phyloP scores from a whole-genome alignment of 2,797 vertebrate species.

The Pseudocheirus occidentalis region DNA sequence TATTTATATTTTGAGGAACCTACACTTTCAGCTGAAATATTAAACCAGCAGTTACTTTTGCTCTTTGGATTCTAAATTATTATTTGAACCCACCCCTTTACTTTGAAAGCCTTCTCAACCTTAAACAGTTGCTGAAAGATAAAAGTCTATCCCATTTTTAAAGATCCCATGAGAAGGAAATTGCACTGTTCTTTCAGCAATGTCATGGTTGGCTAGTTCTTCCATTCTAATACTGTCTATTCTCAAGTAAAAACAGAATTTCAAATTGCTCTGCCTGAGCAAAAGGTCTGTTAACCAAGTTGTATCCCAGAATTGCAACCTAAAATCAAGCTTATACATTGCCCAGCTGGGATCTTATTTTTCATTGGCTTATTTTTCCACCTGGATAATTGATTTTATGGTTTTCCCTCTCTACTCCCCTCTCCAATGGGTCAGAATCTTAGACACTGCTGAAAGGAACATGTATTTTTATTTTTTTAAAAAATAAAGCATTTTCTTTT shows the following conservation, averaged over 20 bases:
- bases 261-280: neutral
- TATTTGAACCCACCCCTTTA: neutral
- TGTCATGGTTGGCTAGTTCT: neutral
- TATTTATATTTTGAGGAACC: neutral
- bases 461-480: too few species aligned
- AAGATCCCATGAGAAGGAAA: neutral
- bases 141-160: neutral
- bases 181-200: neutral
- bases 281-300: neutral
- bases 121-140: neutral
- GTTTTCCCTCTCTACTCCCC: neutral
- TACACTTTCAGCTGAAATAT: neutral
- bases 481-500: neutral
- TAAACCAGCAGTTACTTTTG: neutral
- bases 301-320: neutral
- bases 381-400: neutral
- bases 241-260: neutral
- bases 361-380: neutral
- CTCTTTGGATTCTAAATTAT: neutral
- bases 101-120: neutral
- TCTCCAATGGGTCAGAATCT: neutral
- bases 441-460: neutral
- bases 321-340: neutral
- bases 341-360: neutral
- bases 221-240: neutral